Evolutionary conservation across 1,140 invertebrate genomes (phyloP), one percentile per base, ranked within the genome.

Genomic region (Yoshiicerus persimilis): DNA sequence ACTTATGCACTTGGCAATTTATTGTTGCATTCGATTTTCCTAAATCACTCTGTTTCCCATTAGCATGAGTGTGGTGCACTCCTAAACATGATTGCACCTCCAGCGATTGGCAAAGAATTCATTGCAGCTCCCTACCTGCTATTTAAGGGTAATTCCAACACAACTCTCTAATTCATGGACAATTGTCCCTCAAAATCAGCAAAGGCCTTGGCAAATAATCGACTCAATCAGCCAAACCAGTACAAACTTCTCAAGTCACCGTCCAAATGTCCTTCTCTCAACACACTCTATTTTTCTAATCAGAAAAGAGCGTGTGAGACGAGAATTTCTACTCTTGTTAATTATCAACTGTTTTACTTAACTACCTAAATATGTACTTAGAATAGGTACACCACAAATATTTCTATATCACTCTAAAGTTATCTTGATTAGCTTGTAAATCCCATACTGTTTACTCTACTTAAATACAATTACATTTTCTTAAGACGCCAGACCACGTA

Each of bases 231-330:
- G 32, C 32, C 8, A 80, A 80, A 80, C 75, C 20, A 30, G 30
- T 36, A 34, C 9, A n/a, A n/a, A 36, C 34, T 38, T 80, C 75
- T 70, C 23, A 70, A 80, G 20, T 38, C 75, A 38, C 75, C 10
- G 4, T 20, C 38, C 16, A 23, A 34, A 80, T 36, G 75, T 80
- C 75, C 75, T 80, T 80, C 75, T 36, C 4, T 32, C 39, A n/a
- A 11, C 23, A 27, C 84, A 36, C 34, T 84, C 38, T 27, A 87
- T 41, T 84, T 84, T 88, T 83, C 83, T 87, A 88, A 86, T 88
- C 80, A 66, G 56, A 85, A 80, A 62, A 38, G 80, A 84, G 77
- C 64, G 83, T 87, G 86, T 13, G 16, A 62, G 75, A n/a, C 23
- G 32, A 80, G 75, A 80, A 27, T 27, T 70, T 16, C 27, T 27